Evolutionary conservation across 2,113 vertebrate species (phyloP).

Genomic region (Lathamus discolor): DNA sequence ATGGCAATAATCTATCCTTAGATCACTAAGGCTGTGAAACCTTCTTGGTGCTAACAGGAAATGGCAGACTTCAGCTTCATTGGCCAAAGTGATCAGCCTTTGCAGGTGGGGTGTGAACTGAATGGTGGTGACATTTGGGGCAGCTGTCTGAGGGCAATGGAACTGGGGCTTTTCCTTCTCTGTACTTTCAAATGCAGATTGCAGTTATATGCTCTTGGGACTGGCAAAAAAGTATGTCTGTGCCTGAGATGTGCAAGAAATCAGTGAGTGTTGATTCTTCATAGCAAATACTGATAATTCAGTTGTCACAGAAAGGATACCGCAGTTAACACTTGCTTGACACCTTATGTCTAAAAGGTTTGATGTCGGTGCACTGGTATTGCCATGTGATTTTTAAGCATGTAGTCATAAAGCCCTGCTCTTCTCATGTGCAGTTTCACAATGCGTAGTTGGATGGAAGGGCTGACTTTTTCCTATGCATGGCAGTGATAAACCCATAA

Average conservation of each 20-base stretch:
- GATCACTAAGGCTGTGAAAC: background rate
- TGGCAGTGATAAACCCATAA: constrained; percentile 4
- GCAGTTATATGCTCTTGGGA: background rate
- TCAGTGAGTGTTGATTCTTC: background rate
- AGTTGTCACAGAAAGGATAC: background rate
- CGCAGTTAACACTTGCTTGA: background rate
- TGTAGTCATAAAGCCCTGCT: background rate
- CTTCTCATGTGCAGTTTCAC: background rate
- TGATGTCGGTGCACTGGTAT: background rate
- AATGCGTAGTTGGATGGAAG: background rate
- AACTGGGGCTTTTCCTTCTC: background rate
- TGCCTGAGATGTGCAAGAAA: background rate
- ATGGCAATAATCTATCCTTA: background rate
- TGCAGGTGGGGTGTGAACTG: background rate
- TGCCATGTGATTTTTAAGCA: background rate
- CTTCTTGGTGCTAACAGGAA: background rate
- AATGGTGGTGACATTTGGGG: background rate
- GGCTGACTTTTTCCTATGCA: background rate
- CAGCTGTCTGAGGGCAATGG: background rate
- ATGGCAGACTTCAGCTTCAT: background rate
- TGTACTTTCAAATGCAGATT: constrained; percentile 33
- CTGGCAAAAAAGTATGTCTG: background rate
- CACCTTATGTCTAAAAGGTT: background rate
- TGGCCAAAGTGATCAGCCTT: background rate
- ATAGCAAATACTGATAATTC: background rate